phyloP scores from a whole-genome alignment of 2,888 invertebrate species.

The Xestia c-nigrum region DNA sequence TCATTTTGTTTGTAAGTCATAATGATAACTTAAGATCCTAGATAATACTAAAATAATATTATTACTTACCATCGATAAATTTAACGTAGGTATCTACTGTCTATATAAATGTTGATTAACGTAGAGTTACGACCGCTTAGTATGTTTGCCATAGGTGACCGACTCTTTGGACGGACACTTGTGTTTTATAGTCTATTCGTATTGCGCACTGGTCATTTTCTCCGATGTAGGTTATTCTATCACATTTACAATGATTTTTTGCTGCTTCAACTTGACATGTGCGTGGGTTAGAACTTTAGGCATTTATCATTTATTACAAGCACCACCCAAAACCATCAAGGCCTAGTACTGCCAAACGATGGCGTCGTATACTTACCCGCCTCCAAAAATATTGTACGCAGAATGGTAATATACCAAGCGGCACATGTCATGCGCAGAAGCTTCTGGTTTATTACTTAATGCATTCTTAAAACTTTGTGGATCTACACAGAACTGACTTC shows the following conservation, averaged over 20 bases:
- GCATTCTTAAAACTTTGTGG: conserved; percentile 31
- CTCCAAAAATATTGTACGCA: neutral
- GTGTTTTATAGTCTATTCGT: conserved; percentile 45
- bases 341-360: conserved; percentile 18
- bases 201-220: conserved; percentile 51
- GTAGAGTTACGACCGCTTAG: conserved; percentile 64
- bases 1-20: conserved; percentile 74
- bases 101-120: conserved; percentile 62
- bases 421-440: conserved; percentile 7
- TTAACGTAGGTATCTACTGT: conserved; percentile 66
- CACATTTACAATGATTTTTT: conserved; percentile 31
- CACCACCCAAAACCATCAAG: conserved; percentile 23
- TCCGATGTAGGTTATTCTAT: conserved; percentile 30
- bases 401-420: neutral
- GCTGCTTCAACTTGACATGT: conserved; percentile 34
- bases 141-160: conserved; percentile 63
- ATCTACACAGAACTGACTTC: conserved; percentile 48
- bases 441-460: conserved; percentile 29
- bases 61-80: conserved; percentile 65
- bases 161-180: conserved; percentile 37
- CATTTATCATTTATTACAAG: conserved; percentile 18
- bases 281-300: conserved; percentile 32
- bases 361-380: conserved; percentile 1
- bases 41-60: conserved; percentile 58
- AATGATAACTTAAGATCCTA: conserved; percentile 66